A percentile compares a stretch with the other conserved stretches of the same genome.
phyloP scores from a whole-genome alignment of 2,888 invertebrate species.

The Agonopterix heracliana region DNA sequence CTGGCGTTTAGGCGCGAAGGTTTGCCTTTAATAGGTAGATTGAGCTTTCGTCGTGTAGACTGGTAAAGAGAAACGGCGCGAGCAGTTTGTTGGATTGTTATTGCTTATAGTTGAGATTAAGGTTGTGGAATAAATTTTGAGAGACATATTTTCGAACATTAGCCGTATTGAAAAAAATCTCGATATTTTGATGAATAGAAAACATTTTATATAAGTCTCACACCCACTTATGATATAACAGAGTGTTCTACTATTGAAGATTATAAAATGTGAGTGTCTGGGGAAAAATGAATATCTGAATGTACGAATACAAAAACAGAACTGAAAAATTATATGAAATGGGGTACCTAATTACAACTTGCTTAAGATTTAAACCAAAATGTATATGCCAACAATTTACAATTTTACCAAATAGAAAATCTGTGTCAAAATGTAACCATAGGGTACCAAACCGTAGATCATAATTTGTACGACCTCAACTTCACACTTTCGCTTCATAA shows the following conservation, averaged over 20 bases:
- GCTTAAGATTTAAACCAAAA: constrained; percentile 13
- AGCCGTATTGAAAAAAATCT: constrained; percentile 57
- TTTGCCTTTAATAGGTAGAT: constrained; percentile 12
- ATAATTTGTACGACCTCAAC: constrained; percentile 36
- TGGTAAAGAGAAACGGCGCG: constrained; percentile 25
- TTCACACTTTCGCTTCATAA: constrained; percentile 56
- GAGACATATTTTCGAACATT: constrained; percentile 71
- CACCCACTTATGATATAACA: constrained; percentile 44
- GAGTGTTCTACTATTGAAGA: constrained; percentile 16
- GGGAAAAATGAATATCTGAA: not conserved
- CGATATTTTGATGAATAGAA: constrained; percentile 57
- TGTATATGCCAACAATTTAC: constrained; percentile 30
- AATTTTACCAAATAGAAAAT: constrained; percentile 32
- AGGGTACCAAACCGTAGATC: constrained; percentile 59
- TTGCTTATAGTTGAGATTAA: constrained; percentile 65
- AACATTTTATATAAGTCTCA: constrained; percentile 51
- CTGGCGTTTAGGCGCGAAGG: constrained; percentile 35
- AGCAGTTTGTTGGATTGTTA: constrained; percentile 62
- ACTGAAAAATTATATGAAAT: constrained; percentile 1
- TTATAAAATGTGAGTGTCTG: constrained; percentile 18
- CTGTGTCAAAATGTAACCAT: constrained; percentile 69
- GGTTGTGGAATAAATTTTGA: constrained; percentile 72
- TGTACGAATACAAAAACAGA: not conserved
- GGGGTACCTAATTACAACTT: constrained; percentile 3
- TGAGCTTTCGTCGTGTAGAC: constrained; percentile 49